Base-by-base conservation (phyloP, 1,140 invertebrate species). In the Andricus grossulariae region DNA sequence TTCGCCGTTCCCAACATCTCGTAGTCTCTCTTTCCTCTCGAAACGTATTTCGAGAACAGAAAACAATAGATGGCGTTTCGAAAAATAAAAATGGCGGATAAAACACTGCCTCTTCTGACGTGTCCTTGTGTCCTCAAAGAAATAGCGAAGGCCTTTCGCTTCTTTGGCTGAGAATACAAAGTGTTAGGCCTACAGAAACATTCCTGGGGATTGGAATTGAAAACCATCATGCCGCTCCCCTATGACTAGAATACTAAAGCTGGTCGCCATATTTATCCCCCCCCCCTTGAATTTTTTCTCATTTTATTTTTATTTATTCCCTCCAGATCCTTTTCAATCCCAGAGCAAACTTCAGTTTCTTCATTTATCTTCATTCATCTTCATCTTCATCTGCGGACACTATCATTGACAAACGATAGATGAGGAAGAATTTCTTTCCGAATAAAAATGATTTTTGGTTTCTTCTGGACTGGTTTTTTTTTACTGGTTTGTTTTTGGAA, bases 191-290 rank as follows among this genome's bases (percentile, higher is more conserved):
- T 1, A 77, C 7, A 18, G 54, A 11, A 21, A 84, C 88, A 90
- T 91, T 90, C 88, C 86, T 79, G 80, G 82, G 88, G 89, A 90
- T 90, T 90, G 90, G 86, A 89, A 90, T 91, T 89, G 90, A 90
- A 88, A 89, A 85, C 83, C 84, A 80, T 80, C 87, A 60, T 3
- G 81, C 87, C 87, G 89, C 89, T 83, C 86, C 79, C 85, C 86
- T 86, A 90, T 86, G 90, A 90, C 85, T 85, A 81, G 89, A 90
- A 91, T 91, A 90, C 89, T 86, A 85, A 90, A 88, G 87, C 89
- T 87, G 89, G 90, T 89, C 78, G 89, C 90, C 90, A 90, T 91
- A 32, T 32, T 32, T 32, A 2, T 5, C 2, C 25, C 25, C 25
- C 25, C 25, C 25, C 25, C 25, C 25, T 2, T 3, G 0, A 5